A percentile compares a stretch with the other conserved stretches of the same genome.
These are phyloP conservation scores for Quadriops clusia DNA, from an alignment of 2,888 invertebrate genomes.

Conservation along the genomic window DNA sequence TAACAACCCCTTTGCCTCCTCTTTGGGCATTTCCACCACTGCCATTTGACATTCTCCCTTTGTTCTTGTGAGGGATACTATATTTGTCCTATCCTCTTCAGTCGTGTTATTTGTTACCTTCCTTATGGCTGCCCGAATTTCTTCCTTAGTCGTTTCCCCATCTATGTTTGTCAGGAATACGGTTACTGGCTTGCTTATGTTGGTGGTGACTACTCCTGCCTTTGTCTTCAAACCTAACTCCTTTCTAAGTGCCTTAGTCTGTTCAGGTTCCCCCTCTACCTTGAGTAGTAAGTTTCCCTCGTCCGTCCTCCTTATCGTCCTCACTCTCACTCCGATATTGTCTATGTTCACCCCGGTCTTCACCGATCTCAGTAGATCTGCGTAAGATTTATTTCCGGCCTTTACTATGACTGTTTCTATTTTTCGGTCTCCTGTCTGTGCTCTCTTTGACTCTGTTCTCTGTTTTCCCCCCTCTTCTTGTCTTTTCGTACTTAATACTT, in stretches of 20 bases:
- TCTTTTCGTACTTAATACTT: too few species aligned
- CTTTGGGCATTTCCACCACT: neutral
- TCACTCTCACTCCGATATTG: conserved; percentile 1
- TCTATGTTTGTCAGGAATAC: too few species aligned
- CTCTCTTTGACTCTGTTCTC: neutral
- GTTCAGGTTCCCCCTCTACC: neutral
- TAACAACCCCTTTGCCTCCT: neutral
- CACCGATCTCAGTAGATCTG: conserved; percentile 3
- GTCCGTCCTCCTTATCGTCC: neutral
- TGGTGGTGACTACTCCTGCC: too few species aligned
- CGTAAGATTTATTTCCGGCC: conserved; percentile 1
- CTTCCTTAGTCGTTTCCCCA: too few species aligned
- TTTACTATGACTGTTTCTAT: neutral
- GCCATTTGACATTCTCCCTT: too few species aligned
- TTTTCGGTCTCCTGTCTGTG: neutral
- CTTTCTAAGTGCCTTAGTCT: conserved; percentile 1
- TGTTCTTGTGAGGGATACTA: too few species aligned
- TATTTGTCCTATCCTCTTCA: too few species aligned
- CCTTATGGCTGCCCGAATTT: too few species aligned
- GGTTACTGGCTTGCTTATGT: too few species aligned
- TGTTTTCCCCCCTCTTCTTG: too few species aligned
- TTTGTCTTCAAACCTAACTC: too few species aligned
- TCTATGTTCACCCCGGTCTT: neutral
- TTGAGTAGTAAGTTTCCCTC: conserved; percentile 2
- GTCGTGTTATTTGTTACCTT: too few species aligned